Evolutionary conservation across 2,113 vertebrate genomes (phyloP).

Genomic region (Peucedramus taeniatus): DNA sequence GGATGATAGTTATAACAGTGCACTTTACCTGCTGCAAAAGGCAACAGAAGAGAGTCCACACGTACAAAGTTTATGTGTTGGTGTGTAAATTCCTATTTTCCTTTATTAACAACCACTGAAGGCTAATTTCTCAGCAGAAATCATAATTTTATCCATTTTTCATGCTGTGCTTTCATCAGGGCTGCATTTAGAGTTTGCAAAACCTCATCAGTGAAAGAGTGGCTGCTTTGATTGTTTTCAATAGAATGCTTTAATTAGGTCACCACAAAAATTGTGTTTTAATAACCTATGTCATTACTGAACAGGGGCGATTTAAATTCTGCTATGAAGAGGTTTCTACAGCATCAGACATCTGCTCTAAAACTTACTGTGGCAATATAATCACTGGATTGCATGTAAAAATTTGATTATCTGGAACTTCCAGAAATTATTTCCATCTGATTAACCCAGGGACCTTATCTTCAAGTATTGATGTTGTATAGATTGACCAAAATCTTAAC

Average conservation of each 20-base stretch:
- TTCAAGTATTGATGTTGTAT: conserved; percentile 58
- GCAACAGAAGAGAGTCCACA: conserved; percentile 41
- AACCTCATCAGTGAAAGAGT: not conserved
- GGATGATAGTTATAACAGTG: conserved; percentile 40
- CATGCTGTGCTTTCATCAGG: conserved; percentile 53
- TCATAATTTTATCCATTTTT: conserved; percentile 65
- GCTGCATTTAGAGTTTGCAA: conserved; percentile 7
- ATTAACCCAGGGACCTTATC: conserved; percentile 71
- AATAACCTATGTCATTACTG: conserved; percentile 62
- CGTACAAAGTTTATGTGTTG: conserved; percentile 44
- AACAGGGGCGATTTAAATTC: conserved; percentile 61
- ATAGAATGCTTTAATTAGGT: conserved; percentile 67
- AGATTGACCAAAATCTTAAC: conserved; percentile 68
- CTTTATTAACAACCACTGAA: conserved; percentile 66
- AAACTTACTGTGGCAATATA: conserved; percentile 65
- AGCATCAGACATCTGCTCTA: conserved; percentile 64
- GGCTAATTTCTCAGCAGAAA: conserved; percentile 63
- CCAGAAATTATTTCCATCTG: conserved; percentile 71
- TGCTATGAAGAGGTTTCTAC: conserved; percentile 42
- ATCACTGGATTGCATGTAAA: conserved; percentile 52
- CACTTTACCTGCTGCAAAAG: conserved; percentile 34
- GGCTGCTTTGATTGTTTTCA: conserved; percentile 56
- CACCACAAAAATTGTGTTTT: conserved; percentile 56
- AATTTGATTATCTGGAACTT: conserved; percentile 75
- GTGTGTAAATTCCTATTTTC: conserved; percentile 70